phyloP scores from a whole-genome alignment of 37 sponge, comb jelly and placozoan species.

The Eunapius fragilis region DNA sequence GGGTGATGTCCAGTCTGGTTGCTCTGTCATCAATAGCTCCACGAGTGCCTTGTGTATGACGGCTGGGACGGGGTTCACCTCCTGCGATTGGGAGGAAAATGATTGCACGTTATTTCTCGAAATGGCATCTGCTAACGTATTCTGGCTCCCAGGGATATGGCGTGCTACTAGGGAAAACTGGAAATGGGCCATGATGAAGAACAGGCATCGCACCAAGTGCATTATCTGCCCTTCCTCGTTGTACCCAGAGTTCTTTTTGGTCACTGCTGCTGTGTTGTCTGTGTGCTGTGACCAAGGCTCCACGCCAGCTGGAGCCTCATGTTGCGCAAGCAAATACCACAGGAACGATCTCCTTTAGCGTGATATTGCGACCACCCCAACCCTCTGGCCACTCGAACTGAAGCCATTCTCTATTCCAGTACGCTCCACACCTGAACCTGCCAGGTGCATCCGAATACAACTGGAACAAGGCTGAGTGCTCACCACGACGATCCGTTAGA shows the following conservation, averaged over 20 bases:
- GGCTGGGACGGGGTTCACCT: not conserved
- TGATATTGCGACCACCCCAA: not conserved
- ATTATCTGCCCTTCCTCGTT: not conserved
- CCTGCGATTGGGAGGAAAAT: not conserved
- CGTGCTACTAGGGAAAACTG: not conserved
- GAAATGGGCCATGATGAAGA: conserved; percentile 25
- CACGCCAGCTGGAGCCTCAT: conserved; percentile 24
- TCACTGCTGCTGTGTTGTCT: conserved; percentile 15
- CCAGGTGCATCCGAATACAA: conserved; percentile 25
- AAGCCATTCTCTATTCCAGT: conserved; percentile 7
- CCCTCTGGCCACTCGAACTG: not conserved
- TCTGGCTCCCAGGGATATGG: conserved; percentile 17
- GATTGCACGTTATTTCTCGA: conserved; percentile 21
- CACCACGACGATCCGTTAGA: not conserved
- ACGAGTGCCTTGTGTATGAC: not conserved
- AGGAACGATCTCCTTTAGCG: conserved; percentile 32
- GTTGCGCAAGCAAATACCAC: conserved; percentile 16
- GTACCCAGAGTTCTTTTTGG: not conserved
- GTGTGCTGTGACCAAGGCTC: not conserved
- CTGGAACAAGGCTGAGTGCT: not conserved
- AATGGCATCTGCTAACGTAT: conserved; percentile 34
- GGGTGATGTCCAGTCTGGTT: conserved; percentile 45
- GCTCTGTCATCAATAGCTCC: conserved; percentile 4
- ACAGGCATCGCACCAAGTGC: conserved; percentile 34
- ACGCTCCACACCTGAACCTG: conserved; percentile 24